Conservation (phyloP, 2,888 invertebrate genomes). For the Ommatoiulus sabulosus region DNA sequence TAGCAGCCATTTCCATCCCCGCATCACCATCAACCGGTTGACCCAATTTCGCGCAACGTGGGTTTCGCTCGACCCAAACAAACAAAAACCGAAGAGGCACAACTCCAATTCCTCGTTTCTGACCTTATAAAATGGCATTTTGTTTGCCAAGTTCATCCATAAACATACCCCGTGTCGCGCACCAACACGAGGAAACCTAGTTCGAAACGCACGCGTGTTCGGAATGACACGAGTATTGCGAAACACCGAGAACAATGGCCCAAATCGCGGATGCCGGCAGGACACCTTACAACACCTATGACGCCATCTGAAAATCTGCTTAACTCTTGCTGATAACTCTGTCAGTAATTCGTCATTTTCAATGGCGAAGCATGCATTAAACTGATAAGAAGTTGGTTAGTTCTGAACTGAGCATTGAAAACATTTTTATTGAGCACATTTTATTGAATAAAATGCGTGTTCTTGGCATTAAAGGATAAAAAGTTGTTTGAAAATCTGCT, state of each 20-base stretch:
- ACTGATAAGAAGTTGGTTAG: too few species aligned
- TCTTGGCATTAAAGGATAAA: too few species aligned
- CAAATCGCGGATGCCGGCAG: too few species aligned
- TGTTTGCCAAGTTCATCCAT: constrained; percentile 34
- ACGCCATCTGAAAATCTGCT: not conserved
- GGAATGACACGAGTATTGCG: constrained; percentile 11
- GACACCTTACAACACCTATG: not conserved
- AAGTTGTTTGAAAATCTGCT: too few species aligned
- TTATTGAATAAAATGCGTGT: too few species aligned
- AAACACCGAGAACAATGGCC: not conserved
- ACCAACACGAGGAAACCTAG: not conserved
- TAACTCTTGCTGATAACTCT: not conserved
- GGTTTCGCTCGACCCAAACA: constrained; percentile 34
- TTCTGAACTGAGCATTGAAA: too few species aligned
- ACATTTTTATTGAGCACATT: too few species aligned
- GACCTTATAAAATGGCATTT: constrained; percentile 7
- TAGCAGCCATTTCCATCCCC: not conserved
- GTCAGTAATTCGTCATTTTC: not conserved
- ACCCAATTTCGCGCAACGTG: not conserved
- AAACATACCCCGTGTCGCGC: constrained; percentile 14
- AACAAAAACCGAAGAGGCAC: constrained; percentile 9
- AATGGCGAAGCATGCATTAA: not conserved
- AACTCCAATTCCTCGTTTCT: constrained; percentile 28
- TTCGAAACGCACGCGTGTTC: not conserved
- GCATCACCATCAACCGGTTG: not conserved